Evolutionary conservation across 2,888 invertebrate species (phyloP).

Genomic region (Lydus trimaculatus): DNA sequence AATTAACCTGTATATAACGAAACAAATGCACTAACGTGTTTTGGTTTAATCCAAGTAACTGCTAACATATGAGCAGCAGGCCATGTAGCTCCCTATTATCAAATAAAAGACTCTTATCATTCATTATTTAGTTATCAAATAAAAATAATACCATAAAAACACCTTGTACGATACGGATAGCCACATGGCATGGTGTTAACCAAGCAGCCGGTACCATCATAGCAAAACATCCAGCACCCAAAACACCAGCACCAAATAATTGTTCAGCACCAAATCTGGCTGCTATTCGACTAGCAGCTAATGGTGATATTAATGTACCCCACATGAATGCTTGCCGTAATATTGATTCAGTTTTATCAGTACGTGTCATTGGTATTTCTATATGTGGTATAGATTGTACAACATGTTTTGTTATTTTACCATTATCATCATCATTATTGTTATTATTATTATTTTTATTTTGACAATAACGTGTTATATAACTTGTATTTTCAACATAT

Average conservation of each 20-base stretch:
- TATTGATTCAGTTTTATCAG: constrained; percentile 64
- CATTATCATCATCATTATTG: constrained; percentile 17
- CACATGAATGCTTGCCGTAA: constrained; percentile 66
- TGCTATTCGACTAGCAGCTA: constrained; percentile 65
- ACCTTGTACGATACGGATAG: constrained; percentile 65
- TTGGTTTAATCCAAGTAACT: constrained; percentile 67
- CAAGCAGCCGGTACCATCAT: constrained; percentile 66
- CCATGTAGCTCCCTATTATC: constrained; percentile 65
- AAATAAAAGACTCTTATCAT: not conserved
- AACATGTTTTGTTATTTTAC: constrained; percentile 50
- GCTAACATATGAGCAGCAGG: constrained; percentile 68
- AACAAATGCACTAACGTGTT: constrained; percentile 65
- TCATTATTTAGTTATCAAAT: not conserved
- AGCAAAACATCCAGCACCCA: constrained; percentile 65
- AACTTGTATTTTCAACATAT: constrained; percentile 62
- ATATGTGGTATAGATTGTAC: constrained; percentile 60
- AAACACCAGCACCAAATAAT: constrained; percentile 64
- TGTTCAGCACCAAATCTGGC: constrained; percentile 66
- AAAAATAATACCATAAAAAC: constrained; percentile 61
- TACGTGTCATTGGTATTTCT: constrained; percentile 63
- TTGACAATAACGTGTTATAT: constrained; percentile 60
- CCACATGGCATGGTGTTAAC: constrained; percentile 66
- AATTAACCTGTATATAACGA: constrained; percentile 64
- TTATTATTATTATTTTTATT: constrained; percentile 38
- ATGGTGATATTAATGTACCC: constrained; percentile 66